phyloP scores from a whole-genome alignment of 2,113 vertebrate species.

The Lophotis ruficrista region DNA sequence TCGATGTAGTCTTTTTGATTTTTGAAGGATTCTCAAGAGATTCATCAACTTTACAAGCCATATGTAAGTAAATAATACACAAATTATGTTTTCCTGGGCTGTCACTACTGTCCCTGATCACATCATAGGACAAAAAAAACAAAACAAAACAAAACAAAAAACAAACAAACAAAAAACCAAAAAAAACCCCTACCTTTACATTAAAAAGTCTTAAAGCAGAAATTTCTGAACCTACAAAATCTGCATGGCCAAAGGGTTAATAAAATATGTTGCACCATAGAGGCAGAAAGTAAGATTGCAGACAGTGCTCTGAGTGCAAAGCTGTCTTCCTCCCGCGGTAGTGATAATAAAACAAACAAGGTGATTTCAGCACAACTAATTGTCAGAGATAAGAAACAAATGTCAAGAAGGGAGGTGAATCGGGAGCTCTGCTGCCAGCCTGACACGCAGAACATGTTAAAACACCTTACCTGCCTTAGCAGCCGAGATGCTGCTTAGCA shows the following conservation, averaged over 20 bases:
- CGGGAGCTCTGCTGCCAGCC: background rate
- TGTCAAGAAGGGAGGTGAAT: background rate
- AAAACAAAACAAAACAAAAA: too few species aligned
- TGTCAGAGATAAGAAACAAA: conserved; percentile 62
- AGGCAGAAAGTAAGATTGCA: background rate
- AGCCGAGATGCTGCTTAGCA: background rate
- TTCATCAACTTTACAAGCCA: background rate
- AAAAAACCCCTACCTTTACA: background rate
- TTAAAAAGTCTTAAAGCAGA: background rate
- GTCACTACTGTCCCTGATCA: background rate
- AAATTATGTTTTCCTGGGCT: background rate
- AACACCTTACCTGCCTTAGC: background rate
- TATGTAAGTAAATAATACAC: background rate
- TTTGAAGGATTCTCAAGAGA: background rate
- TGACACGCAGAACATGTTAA: background rate
- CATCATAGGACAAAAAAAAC: background rate
- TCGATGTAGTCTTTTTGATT: background rate
- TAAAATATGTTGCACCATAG: rapidly evolving
- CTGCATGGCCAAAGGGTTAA: background rate
- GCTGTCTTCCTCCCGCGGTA: background rate
- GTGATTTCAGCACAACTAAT: conserved; percentile 34
- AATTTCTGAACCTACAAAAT: background rate
- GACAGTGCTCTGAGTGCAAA: background rate
- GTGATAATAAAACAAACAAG: conserved; percentile 3
- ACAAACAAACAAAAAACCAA: background rate